phyloP scores from a whole-genome alignment of 2,888 invertebrate genomes.

The Callinectes sapidus region DNA sequence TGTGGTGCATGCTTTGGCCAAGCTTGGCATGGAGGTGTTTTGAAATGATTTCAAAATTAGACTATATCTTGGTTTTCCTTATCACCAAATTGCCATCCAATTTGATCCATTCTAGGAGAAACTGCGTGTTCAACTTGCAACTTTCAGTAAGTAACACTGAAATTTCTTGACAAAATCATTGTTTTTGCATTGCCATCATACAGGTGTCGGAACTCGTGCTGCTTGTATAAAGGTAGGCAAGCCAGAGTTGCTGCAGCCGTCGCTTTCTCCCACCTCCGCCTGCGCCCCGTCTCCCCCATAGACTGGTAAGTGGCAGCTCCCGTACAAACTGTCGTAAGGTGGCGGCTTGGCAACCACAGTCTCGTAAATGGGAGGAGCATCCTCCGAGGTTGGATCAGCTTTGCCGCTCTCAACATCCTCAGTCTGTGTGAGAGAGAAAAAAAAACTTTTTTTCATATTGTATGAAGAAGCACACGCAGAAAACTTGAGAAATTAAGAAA shows the following conservation, averaged over 20 bases:
- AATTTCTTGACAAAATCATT: not conserved
- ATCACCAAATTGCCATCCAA: not conserved
- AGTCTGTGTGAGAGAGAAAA: not conserved
- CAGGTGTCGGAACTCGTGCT: not conserved
- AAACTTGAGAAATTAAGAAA: not conserved
- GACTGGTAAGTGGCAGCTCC: not conserved
- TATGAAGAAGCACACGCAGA: not conserved
- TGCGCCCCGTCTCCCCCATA: not conserved
- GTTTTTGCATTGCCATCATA: not conserved
- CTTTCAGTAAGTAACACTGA: not conserved
- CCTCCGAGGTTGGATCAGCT: not conserved
- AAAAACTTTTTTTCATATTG: not conserved
- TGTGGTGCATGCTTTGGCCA: not conserved
- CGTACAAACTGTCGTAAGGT: not conserved
- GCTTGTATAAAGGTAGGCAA: not conserved
- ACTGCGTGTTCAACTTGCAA: not conserved
- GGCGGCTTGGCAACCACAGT: not conserved
- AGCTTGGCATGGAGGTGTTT: not conserved
- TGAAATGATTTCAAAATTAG: not conserved
- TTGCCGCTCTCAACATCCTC: not conserved
- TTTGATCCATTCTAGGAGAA: not conserved
- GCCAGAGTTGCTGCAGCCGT: not conserved
- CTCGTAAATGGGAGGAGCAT: not conserved
- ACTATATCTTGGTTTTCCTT: not conserved
- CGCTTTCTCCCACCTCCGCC: not conserved